phyloP scores from a whole-genome alignment of 2,113 vertebrate species.

The Motacilla alba region DNA sequence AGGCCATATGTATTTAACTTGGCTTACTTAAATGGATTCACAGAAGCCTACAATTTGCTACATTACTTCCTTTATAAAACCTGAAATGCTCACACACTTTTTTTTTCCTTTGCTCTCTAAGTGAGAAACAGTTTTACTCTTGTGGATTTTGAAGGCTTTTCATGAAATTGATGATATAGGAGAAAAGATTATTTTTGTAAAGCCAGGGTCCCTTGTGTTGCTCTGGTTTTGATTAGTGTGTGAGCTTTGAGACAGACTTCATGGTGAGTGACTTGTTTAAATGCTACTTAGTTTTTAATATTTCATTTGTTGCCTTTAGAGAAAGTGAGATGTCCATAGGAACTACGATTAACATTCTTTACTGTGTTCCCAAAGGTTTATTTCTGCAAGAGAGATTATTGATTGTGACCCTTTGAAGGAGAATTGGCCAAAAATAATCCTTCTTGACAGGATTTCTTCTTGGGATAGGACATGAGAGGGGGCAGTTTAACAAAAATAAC shows the following conservation, averaged over 20 bases:
- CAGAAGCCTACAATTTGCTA: conserved; percentile 14
- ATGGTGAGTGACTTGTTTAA: conserved; percentile 46
- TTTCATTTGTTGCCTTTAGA: conserved; percentile 58
- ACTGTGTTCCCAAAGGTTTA: conserved; percentile 7
- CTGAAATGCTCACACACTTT: not conserved
- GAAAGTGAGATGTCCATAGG: conserved; percentile 30
- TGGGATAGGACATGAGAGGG: conserved; percentile 22
- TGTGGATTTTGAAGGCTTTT: conserved; percentile 52
- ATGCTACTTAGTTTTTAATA: conserved; percentile 56
- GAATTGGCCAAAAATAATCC: conserved; percentile 56
- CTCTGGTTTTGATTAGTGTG: conserved; percentile 44
- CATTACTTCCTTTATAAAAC: conserved; percentile 36
- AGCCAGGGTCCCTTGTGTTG: conserved; percentile 13
- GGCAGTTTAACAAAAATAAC: conserved; percentile 28
- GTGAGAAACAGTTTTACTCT: conserved; percentile 34
- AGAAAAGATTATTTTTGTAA: conserved; percentile 50
- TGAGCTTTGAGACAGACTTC: conserved; percentile 16
- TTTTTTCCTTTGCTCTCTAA: not conserved
- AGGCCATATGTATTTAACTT: not conserved
- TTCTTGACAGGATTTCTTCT: conserved; percentile 50
- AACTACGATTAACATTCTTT: conserved; percentile 8
- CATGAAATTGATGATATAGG: conserved; percentile 51
- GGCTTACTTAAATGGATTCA: conserved; percentile 31
- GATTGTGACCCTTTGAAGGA: conserved; percentile 47
- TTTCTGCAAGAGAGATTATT: conserved; percentile 43